A percentile compares a stretch with the other conserved stretches of the same genome.
Evolutionary conservation across 2,797 vertebrate species (phyloP).

Genomic region (Chiloscyllium punctatum): DNA sequence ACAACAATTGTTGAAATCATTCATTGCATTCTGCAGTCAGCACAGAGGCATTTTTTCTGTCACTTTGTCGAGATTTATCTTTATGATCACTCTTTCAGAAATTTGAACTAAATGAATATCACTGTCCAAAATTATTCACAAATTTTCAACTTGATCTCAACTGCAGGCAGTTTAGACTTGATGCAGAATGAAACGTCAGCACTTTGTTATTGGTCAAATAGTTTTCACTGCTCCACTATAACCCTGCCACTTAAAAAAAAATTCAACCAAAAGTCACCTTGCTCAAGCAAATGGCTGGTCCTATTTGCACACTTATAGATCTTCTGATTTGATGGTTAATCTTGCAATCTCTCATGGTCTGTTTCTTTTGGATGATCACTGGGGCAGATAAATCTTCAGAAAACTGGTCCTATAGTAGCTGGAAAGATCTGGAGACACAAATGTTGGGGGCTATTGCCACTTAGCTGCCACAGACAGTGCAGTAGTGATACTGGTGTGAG

Average conservation of each 20-base stretch:
- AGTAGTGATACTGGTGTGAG: background rate
- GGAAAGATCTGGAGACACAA: background rate
- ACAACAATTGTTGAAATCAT: slow-evolving; percentile 50
- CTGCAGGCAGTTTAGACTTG: background rate
- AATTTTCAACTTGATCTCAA: background rate
- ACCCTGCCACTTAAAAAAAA: background rate
- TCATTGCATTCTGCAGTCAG: slow-evolving; percentile 49
- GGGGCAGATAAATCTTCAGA: background rate
- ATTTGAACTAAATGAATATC: background rate
- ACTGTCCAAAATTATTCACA: background rate
- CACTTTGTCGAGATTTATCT: slow-evolving; percentile 38
- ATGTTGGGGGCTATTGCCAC: background rate
- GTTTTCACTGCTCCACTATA: background rate
- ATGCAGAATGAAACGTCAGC: background rate
- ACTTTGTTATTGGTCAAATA: background rate
- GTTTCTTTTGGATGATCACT: background rate
- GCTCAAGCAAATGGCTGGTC: background rate
- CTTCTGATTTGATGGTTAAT: background rate
- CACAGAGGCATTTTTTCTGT: slow-evolving; percentile 45
- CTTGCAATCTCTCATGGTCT: background rate
- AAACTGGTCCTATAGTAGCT: background rate
- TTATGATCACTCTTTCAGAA: background rate
- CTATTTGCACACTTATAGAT: background rate
- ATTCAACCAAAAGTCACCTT: background rate
- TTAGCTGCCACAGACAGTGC: background rate